Evolutionary conservation across 2,113 vertebrate species (phyloP), one percentile per base, ranked within the genome.

Genomic region (Peromyscus leucopus): DNA sequence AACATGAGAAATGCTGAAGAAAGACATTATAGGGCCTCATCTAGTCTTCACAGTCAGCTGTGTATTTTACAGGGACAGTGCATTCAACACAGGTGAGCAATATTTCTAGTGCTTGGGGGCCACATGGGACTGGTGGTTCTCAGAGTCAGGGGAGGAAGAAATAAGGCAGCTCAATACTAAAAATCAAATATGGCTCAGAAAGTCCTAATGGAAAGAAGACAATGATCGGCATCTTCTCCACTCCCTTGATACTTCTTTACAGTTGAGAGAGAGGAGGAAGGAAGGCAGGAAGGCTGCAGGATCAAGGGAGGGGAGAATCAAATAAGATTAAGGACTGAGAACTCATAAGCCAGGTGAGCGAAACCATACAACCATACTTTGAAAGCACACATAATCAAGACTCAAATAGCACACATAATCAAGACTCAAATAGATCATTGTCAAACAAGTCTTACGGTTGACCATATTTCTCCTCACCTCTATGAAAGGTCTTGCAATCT

Each of bases 401-500:
- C 46, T 65, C 75, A 51, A 67, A 65, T 5, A 51, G 12, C 24
- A 74, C 16, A 21, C 19, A 33, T 3, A 65, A 7, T 91, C 46
- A 91, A 16, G 63, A 21, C 46, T 65, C 75, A 51, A 67, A 65
- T 5, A 51, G 12, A 63, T 36, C 7, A 63, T 65, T 67, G 13
- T 91, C 46, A 39, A 69, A 39, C 15, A 79, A 80, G n/a, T 31
- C 48, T 76, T 42, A 88, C 4, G n/a, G 71, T 16, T 28, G 42
- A 51, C 33, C 55, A 75, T 31, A 24, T 55, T 22, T 39, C 28
- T 48, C 42, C 95, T 93, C 48, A 98, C 98, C 98, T 98, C 98
- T 74, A 99, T 99, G 98, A 99, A 99, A 9, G 99, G 99, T 67
- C 99, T 97, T 10, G 99, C 99, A 51, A 99, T 99, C 59, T 99